Evolutionary conservation across 2,113 vertebrate genomes (phyloP), one percentile per base, ranked within the genome.

Genomic region (Odontesthes bonariensis): DNA sequence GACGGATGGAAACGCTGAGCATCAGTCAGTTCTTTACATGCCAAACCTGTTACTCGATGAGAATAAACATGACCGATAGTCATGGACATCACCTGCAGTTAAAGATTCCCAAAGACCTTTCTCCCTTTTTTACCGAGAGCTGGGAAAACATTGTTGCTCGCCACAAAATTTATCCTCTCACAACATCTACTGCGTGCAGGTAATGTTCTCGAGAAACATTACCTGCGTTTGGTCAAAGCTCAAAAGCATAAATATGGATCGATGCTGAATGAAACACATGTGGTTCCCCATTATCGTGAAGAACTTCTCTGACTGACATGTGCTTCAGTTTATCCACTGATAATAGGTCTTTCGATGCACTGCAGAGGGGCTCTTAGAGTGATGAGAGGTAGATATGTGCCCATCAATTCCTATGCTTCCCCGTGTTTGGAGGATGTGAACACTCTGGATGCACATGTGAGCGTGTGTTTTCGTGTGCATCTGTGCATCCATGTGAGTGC

Each of bases 341-440:
- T 76, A 56, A 32, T 33, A 64, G 52, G 9, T 35, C 62, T 75
- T 35, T 27, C 22, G 23, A 20, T 22, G 47, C 12, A 1, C 46
- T 5, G 49, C 63, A 27, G 38, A 62, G 22, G 38, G 42, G 27
- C 44, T 57, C 69, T 77, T 80, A 17, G 31, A 46, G 84, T 61
- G 86, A 72, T 85, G 88, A 89, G 72, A 82, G 84, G 76, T 70
- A 57, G 67, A 87, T 80, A 75, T 56, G 62, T 59, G 38, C 66
- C 49, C 81, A 59, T 80, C 56, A 59, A 5, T 19, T 65, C 5
- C 53, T n/a, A 23, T n/a, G 23, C 59, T 51, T 49, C 44, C 65
- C 38, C 19, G 11, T 67, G 69, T 78, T 76, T 42, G 17, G 61
- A 22, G 63, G 53, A 80, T 58, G 58, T 65, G 60, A 52, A 53